Base-by-base conservation (phyloP, 2,888 invertebrate species). In the Poecilus cupreus region DNA sequence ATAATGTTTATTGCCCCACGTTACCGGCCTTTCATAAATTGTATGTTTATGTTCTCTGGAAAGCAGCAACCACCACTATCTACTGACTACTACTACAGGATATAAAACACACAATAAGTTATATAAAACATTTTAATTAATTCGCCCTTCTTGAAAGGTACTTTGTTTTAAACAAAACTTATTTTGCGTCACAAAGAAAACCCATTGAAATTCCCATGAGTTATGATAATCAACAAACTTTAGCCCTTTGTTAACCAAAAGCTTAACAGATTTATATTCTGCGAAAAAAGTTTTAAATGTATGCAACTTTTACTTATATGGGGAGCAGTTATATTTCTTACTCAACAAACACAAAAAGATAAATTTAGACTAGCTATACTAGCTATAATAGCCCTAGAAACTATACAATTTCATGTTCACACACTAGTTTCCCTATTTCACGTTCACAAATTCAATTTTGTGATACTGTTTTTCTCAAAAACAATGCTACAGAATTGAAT, bases 221-320 rank as follows among this genome's bases (percentile, higher is more conserved):
- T 75, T 75, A 75, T 75, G 75, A 20, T 75, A 75, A 75, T 75
- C 75, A 49, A 26, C 18, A 75, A 75, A 75, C 32, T 75, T 75
- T 49, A 75, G 75, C 37, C 54, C 54, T 75, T 75, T 37, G 75
- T 75, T 70, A 70, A 70, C 70, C 70, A 39, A 37, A 26, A 24
- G 51, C 75, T 75, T 75, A 75, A 54, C 75, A 75, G 54, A 75
- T 54, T 75, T 75, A 49, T 75, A 75, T 75, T 75, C 37, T 26
- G 24, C 75, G 51, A 54, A 75, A 75, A 75, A 75, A 75, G 75
- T 75, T 75, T 74, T 75, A 75, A 75, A 54, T 39, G 37, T 75
- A 75, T 75, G 54, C 75, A 26, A 54, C 75, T 18, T 51, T 43
- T 32, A 32, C 6, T 32, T 32, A 0, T 32, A 32, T 8, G 32